Base-by-base conservation (phyloP, 1,140 invertebrate species). In the Hyposmocoma kahamanoa region DNA sequence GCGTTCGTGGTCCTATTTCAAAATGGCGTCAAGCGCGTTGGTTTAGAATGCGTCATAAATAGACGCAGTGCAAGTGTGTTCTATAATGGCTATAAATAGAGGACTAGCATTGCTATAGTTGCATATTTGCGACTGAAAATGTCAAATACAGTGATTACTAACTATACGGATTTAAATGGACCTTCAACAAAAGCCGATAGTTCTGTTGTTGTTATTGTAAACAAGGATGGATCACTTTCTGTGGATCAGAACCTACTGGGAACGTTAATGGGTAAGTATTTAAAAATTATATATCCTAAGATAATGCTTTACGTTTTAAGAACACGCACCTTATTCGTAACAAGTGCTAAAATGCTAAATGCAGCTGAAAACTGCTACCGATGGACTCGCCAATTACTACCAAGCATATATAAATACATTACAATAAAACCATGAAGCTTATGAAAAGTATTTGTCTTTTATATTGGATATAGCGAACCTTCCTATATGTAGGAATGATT, bases 221-320 rank as follows among this genome's bases (percentile, higher is more conserved):
- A 91, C 66, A 91, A 93, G 77, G 91, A 92, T 87, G 91, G 91
- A 60, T 88, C 88, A 30, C 86, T 93, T 51, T 91, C 90, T 34
- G 90, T 93, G 19, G 92, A 93, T 76, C 89, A 91, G 67, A 89
- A 90, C 52, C 89, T 91, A 63, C 83, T 93, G 24, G 90, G 91
- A 54, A 92, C 90, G 59, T 84, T 93, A 34, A 90, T 93, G 84
- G 89, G 92, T 93, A 84, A 88, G 87, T 78, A 17, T 6, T 36
- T n/a, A n/a, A n/a, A n/a, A n/a, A n/a, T n/a, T n/a, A n/a, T n/a
- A n/a, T n/a, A n/a, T n/a, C n/a, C n/a, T n/a, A n/a, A n/a, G n/a
- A n/a, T n/a, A n/a, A n/a, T n/a, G n/a, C n/a, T n/a, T n/a, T n/a
- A n/a, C n/a, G n/a, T n/a, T n/a, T n/a, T n/a, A n/a, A n/a, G n/a